phyloP scores from a whole-genome alignment of 2,888 invertebrate species.

The Drosophila picticornis region DNA sequence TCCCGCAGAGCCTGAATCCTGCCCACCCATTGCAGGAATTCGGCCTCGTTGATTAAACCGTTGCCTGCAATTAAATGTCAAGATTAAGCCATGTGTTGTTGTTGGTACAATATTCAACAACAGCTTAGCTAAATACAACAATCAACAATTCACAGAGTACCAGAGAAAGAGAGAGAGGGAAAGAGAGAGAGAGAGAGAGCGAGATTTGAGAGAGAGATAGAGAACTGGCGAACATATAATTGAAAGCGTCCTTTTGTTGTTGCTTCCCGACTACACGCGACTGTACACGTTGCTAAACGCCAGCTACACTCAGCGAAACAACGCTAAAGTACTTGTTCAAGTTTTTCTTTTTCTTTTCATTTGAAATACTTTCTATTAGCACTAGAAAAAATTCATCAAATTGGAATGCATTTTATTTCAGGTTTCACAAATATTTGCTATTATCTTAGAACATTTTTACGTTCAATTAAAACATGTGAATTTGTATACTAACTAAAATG shows the following conservation, averaged over 20 bases:
- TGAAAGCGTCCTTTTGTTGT: conserved; percentile 44
- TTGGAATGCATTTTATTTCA: background rate
- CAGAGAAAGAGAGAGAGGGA: background rate
- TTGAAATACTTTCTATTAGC: background rate
- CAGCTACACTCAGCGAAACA: conserved; percentile 23
- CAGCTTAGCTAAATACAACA: conserved; percentile 35
- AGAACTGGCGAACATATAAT: conserved; percentile 29
- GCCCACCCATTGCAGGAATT: conserved; percentile 92
- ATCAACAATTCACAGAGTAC: conserved; percentile 19
- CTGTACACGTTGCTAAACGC: conserved; percentile 49
- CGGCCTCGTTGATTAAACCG: conserved; percentile 91
- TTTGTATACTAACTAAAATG: too few relatives aligned
- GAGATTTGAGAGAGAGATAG: background rate
- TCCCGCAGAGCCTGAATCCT: conserved; percentile 90
- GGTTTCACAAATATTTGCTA: background rate
- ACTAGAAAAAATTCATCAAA: background rate
- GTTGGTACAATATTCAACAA: conserved; percentile 18
- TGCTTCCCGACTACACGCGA: conserved; percentile 40
- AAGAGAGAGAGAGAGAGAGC: background rate
- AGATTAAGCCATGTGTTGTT: conserved; percentile 19
- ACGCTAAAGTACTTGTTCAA: background rate
- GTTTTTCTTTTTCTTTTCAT: background rate
- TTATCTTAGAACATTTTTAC: background rate
- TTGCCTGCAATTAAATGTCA: conserved; percentile 86
- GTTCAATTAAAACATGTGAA: too few relatives aligned